Evolutionary conservation across 2,113 vertebrate species (phyloP), one percentile per base, ranked within the genome.

Genomic region (Cochlearius cochlearius): DNA sequence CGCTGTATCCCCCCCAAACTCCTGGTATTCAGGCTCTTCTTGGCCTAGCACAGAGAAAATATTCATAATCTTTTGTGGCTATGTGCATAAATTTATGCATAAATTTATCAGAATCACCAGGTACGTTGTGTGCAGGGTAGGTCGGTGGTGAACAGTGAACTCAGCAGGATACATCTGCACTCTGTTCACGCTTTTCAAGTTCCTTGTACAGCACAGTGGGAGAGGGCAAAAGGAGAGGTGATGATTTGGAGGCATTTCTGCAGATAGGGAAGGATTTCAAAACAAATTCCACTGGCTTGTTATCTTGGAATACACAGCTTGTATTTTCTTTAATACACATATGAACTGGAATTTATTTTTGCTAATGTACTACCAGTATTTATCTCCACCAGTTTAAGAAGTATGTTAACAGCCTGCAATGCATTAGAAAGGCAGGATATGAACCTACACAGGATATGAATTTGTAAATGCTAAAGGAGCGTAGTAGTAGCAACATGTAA

Each of bases 391-490:
- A 23, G 74, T 38, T 73, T 88, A 93, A 92, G 72, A 45, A 85
- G 53, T 23, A 58, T 15, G 11, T 76, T 79, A 79, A 69, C 49
- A 96, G 80, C 63, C 85, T 90, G 92, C 71, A 83, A 43, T 58
- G 45, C 90, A 58, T 94, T 93, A 86, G 45, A 80, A 62, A 22
- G 53, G 69, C 84, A 95, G 91, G 77, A 88, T 90, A 76, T 76
- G 80, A 94, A 87, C 49, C 45, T 67, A 47, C 50, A 79, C 83
- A 95, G 86, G 86, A 81, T 92, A 95, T 75, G 86, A 91, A 96
- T 92, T 87, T 94, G 78, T 89, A 92, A 94, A 96, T 79, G 76
- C 38, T 53, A 72, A 91, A 96, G 59, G n/a, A 93, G 29, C 15
- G 17, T 19, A 82, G 75, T 38, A 86, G 76, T 34, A 91, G 45